Conservation (phyloP, 1,140 invertebrate genomes). For the Hermatobates lingyangjiaoensis region DNA sequence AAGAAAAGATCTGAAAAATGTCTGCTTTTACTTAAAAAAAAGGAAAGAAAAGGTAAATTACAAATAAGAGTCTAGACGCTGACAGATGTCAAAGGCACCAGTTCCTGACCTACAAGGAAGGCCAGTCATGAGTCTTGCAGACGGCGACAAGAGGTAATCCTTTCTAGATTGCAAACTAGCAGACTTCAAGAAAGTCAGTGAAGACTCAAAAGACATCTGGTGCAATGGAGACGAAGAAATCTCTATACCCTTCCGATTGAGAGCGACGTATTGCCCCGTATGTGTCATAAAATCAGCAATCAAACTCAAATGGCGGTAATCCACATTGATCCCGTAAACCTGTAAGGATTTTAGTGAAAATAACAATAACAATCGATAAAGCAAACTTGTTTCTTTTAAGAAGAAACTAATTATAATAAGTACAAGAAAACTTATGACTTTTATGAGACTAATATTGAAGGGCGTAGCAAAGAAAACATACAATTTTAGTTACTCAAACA, state of each 20-base stretch:
- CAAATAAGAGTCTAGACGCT: slow-evolving; percentile 11
- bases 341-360: slow-evolving; percentile 19
- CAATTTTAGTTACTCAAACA: too few species aligned
- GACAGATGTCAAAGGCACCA: slow-evolving; percentile 47
- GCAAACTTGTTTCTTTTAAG: too few species aligned
- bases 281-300: slow-evolving; percentile 98
- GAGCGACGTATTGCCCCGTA: slow-evolving; percentile 69
- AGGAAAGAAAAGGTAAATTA: too few species aligned
- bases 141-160: slow-evolving; percentile 70
- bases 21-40: too few species aligned
- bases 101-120: slow-evolving; percentile 68
- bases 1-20: too few species aligned
- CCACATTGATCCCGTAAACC: slow-evolving; percentile 89
- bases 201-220: slow-evolving; percentile 46
- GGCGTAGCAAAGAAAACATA: too few species aligned
- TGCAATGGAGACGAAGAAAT: slow-evolving; percentile 78
- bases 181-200: slow-evolving; percentile 35
- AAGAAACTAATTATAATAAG: too few species aligned
- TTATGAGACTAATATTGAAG: too few species aligned
- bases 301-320: slow-evolving; percentile 77
- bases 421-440: too few species aligned
- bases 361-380: too few species aligned
- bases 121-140: slow-evolving; percentile 73
- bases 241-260: slow-evolving; percentile 80
- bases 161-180: slow-evolving; percentile 38